Evolutionary conservation across 2,888 invertebrate genomes (phyloP), one percentile per base, ranked within the genome.

Genomic region (Mallateleia sp.): DNA sequence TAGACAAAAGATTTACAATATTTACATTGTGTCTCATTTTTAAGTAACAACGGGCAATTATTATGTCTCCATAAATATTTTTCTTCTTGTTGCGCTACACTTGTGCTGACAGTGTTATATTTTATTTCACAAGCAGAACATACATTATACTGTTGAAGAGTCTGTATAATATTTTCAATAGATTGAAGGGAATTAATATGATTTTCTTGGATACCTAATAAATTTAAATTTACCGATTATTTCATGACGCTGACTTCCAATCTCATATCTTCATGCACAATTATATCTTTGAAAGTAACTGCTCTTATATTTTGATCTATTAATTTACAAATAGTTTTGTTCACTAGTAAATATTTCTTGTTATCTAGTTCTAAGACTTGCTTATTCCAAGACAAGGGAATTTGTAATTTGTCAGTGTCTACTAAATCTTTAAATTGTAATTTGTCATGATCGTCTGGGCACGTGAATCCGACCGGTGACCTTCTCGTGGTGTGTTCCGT

Each of bases 371-470:
- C 54, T 15, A 54, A 24, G 4, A 54, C 25, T 54, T 54, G 54
- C 15, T 54, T 54, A n/a, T 25, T 54, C 54, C 54, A 54, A 54
- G 22, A 24, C 24, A 25, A 14, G 7, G 54, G 54, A 24, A 25
- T 24, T 24, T 6, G n/a, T 54, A 54, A 54, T 22, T 18, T 22
- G 1, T 22, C n/a, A 54, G 7, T 54, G 4, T 52, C 22, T 11
- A 52, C 18, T 52, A 52, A 20, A 52, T 52, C 52, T 18, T 52
- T 9, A 52, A 52, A 52, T 52, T 52, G 14, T n/a, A 52, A 42
- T n/a, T n/a, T n/a, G n/a, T n/a, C n/a, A n/a, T n/a, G n/a, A n/a
- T n/a, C n/a, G n/a, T n/a, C n/a, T n/a, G n/a, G n/a, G n/a, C n/a
- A n/a, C n/a, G n/a, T n/a, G n/a, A n/a, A n/a, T n/a, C n/a, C n/a